Evolutionary conservation across 2,888 invertebrate species (phyloP).

Genomic region (Petrophora chlorosata): DNA sequence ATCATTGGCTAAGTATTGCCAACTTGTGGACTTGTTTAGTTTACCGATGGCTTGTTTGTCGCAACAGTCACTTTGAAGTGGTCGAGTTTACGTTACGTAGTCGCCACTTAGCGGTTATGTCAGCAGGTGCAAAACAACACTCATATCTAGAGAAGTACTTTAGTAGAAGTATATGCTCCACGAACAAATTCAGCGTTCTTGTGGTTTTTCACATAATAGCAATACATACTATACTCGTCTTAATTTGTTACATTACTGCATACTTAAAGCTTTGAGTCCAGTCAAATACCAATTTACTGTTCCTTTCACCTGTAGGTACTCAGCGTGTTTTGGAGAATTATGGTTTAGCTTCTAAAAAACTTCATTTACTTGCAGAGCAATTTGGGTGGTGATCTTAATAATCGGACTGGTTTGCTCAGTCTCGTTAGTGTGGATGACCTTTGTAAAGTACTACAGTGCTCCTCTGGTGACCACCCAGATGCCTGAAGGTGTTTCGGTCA

Average conservation of each 20-base stretch:
- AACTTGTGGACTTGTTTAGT: slow-evolving; percentile 57
- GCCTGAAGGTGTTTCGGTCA: slow-evolving; percentile 73
- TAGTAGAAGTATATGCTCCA: too few species aligned
- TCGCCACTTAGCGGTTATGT: slow-evolving; percentile 33
- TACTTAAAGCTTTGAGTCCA: too few species aligned
- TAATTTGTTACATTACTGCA: too few species aligned
- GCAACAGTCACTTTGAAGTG: slow-evolving; percentile 45
- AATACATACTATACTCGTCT: too few species aligned
- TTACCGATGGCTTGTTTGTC: slow-evolving; percentile 44
- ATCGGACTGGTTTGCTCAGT: slow-evolving; percentile 68
- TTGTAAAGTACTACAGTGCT: slow-evolving; percentile 64
- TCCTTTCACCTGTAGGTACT: too few species aligned
- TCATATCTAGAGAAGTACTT: too few species aligned
- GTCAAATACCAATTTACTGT: too few species aligned
- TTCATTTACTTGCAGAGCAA: slow-evolving; percentile 49
- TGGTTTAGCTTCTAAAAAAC: neutral
- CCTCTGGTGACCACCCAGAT: slow-evolving; percentile 73
- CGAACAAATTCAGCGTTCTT: too few species aligned
- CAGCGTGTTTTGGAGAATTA: too few species aligned
- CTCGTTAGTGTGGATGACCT: slow-evolving; percentile 69
- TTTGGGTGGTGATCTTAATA: slow-evolving; percentile 70
- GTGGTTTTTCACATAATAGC: too few species aligned
- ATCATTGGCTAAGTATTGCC: slow-evolving; percentile 36
- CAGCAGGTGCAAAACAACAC: slow-evolving; percentile 10
- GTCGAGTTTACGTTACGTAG: slow-evolving; percentile 41